A percentile compares a stretch with the other conserved stretches of the same genome.
Conservation (phyloP, 1,140 invertebrate genomes). For the Luehdorfia chinensis region DNA sequence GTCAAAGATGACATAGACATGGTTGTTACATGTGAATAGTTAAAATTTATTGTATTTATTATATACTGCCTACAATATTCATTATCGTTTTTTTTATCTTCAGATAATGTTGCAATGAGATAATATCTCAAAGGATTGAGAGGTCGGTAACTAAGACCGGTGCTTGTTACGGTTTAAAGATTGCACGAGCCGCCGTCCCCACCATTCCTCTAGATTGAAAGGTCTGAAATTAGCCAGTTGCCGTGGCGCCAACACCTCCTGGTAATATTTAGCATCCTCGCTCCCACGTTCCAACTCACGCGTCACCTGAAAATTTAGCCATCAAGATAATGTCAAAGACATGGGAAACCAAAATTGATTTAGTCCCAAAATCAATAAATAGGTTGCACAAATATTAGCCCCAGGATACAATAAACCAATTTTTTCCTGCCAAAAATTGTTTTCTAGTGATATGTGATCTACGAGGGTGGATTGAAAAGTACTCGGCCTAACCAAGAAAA, state of each 20-base stretch:
- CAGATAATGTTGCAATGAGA: slow-evolving; percentile 27
- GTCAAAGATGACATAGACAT: too few relatives aligned
- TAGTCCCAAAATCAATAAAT: too few relatives aligned
- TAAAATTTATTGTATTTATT: too few relatives aligned
- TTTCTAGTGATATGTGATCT: too few relatives aligned
- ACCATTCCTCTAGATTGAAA: slow-evolving; percentile 70
- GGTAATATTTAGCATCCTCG: slow-evolving; percentile 62
- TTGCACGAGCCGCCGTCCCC: slow-evolving; percentile 58
- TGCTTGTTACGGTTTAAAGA: slow-evolving; percentile 66
- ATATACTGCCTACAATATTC: too few relatives aligned
- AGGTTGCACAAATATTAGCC: too few relatives aligned
- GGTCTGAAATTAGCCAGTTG: slow-evolving; percentile 68
- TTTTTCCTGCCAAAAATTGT: too few relatives aligned
- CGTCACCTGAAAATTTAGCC: slow-evolving; percentile 53
- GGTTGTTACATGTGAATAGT: too few relatives aligned
- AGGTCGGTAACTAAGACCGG: slow-evolving; percentile 63
- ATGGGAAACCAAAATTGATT: neutral
- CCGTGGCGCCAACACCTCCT: slow-evolving; percentile 46
- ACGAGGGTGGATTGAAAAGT: too few relatives aligned
- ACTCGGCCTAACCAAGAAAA: too few relatives aligned
- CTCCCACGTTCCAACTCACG: slow-evolving; percentile 63
- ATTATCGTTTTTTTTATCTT: slow-evolving; percentile 11
- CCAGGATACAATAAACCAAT: too few relatives aligned
- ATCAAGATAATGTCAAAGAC: neutral
- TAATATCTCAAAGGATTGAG: slow-evolving; percentile 18